Evolutionary conservation across 2,113 vertebrate species (phyloP), one percentile per base, ranked within the genome.

Genomic region (Prietella phreatophila): DNA sequence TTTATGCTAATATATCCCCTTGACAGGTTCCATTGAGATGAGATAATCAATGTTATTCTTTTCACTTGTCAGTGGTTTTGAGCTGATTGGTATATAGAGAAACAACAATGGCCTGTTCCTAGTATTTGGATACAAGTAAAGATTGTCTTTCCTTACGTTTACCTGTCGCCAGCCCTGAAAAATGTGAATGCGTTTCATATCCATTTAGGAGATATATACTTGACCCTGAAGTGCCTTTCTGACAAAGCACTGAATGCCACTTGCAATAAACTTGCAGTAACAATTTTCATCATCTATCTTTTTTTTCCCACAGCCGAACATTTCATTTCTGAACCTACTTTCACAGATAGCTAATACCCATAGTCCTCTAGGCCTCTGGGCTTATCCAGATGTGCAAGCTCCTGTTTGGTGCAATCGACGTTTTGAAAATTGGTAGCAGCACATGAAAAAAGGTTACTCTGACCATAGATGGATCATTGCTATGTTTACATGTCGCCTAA

Each of bases 361-460:
- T 85, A 91, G 90, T 92, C 89, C 78, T 88, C 76, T 89, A 81
- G 87, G 86, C 80, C 39, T 69, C 81, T 84, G 81, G 81, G 83
- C 69, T 86, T 85, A 91, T 89, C 88, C 90, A 90, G 90, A 92
- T 92, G 88, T 86, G 58, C 36, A 55, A 80, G 85, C 90, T 92
- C 61, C 88, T 89, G 89, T 91, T 91, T 75, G 53, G 83, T 65
- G 50, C 20, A 58, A 73, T 81, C 20, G 3, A 1, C 13, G 30
- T 58, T 30, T 36, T 58, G 53, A 36, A 81, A 81, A 82, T 56
- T 20, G 4, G 53, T 6, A 81, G 17, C 30, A 4, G 17, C 11
- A 19, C n/a, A 58, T 39, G 25, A 60, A 82, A 61, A 82, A 17
- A 11, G 5, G 42, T 15, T 78, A 27, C 5, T 50, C 42, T 78